These are phyloP conservation scores for Drosophila sulfurigaster DNA, from an alignment of 1,140 invertebrate species.

Conservation along the genomic window DNA sequence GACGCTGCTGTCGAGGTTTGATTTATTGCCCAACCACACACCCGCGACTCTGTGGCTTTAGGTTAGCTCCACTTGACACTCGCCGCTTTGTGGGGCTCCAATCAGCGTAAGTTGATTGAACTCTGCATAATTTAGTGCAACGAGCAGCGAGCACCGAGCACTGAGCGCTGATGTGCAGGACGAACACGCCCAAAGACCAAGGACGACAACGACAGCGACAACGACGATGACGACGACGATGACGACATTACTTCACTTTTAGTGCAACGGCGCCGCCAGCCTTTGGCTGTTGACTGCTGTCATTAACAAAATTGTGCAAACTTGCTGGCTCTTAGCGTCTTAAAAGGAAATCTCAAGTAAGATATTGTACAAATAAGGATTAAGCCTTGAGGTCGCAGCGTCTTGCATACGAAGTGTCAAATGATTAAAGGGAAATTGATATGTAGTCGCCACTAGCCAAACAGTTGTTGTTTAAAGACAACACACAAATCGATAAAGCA, in stretches of 20 bases:
- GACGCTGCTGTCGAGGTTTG: constrained; percentile 36
- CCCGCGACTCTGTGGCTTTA: constrained; percentile 33
- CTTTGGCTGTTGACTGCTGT: constrained; percentile 50
- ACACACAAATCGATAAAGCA: not conserved
- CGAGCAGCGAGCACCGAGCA: constrained; percentile 9
- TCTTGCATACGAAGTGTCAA: not conserved
- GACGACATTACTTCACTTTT: constrained; percentile 7
- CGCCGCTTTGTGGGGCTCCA: constrained; percentile 60
- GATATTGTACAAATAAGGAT: constrained; percentile 42
- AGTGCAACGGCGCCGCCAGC: not conserved
- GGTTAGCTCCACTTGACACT: constrained; percentile 57
- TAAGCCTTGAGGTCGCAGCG: constrained; percentile 12
- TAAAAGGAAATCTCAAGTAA: constrained; percentile 45
- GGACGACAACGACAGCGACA: not conserved
- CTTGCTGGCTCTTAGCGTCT: constrained; percentile 33
- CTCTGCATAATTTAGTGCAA: constrained; percentile 60
- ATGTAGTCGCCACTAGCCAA: not conserved
- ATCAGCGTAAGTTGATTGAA: constrained; percentile 69
- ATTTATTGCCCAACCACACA: constrained; percentile 53
- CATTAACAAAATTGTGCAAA: constrained; percentile 57
- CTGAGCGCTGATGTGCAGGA: constrained; percentile 21
- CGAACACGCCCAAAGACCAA: constrained; percentile 26
- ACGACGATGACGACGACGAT: constrained; percentile 16
- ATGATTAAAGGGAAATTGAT: constrained; percentile 11
- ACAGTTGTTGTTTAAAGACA: no score